Evolutionary conservation across 2,797 vertebrate species (phyloP).

Genomic region (Sebastes taczanowskii): DNA sequence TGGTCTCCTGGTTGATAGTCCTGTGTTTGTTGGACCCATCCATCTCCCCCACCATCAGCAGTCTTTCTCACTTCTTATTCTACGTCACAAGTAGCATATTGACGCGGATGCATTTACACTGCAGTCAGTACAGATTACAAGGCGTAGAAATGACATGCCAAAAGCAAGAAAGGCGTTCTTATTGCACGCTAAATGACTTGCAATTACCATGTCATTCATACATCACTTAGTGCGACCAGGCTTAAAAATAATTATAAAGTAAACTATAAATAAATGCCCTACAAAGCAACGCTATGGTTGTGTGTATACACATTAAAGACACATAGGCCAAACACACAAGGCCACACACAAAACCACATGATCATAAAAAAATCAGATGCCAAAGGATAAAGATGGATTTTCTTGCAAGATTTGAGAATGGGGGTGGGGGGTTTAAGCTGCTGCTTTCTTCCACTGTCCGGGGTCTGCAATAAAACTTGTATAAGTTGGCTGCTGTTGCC

Average conservation of each 20-base stretch:
- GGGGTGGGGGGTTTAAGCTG: not conserved
- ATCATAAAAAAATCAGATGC: not conserved
- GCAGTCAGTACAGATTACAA: too few relatives aligned
- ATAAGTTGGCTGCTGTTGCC: constrained; percentile 28
- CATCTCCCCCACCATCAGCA: too few relatives aligned
- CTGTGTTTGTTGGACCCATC: too few relatives aligned
- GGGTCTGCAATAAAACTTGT: constrained; percentile 42
- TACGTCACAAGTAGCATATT: not conserved
- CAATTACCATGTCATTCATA: too few relatives aligned
- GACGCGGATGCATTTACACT: too few relatives aligned
- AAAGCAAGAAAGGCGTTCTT: too few relatives aligned
- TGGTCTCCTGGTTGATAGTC: too few relatives aligned
- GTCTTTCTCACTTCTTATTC: not conserved
- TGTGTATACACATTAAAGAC: not conserved
- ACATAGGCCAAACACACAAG: not conserved
- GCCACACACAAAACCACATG: not conserved
- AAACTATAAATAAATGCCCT: not conserved
- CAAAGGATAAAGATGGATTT: not conserved
- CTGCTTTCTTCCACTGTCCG: not conserved
- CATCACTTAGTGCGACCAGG: too few relatives aligned
- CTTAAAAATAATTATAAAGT: not conserved
- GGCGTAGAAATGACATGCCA: too few relatives aligned
- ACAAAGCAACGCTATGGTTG: not conserved
- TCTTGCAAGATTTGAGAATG: not conserved
- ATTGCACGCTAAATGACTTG: too few relatives aligned